Evolutionary conservation across 2,797 vertebrate genomes (phyloP).

Genomic region (Catharus ustulatus): DNA sequence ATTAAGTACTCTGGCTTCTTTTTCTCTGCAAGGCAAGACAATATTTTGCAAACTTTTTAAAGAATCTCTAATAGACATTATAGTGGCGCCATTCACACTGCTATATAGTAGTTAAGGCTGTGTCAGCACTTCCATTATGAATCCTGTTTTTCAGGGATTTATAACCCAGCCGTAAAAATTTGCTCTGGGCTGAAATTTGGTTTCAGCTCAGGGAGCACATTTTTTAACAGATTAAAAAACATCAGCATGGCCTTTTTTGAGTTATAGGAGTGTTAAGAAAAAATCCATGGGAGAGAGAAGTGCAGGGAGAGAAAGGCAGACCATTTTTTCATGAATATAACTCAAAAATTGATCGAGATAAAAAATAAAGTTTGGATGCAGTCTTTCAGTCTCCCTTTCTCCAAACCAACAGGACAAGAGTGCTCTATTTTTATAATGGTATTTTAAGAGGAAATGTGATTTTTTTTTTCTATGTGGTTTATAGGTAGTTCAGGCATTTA

Average conservation of each 20-base stretch:
- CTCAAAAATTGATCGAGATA: neutral
- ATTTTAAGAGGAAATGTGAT: conserved; percentile 36
- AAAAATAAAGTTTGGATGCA: neutral
- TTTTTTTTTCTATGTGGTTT: neutral
- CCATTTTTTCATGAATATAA: neutral
- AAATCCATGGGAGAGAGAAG: neutral
- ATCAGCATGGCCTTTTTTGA: conserved; percentile 42
- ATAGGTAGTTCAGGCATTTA: conserved; percentile 34
- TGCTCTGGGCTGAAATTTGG: conserved; percentile 79
- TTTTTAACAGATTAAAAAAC: conserved; percentile 71
- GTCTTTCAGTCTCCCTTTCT: neutral
- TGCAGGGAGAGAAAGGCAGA: neutral
- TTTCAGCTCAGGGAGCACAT: conserved; percentile 73
- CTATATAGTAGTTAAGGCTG: conserved; percentile 73
- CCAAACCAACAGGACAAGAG: neutral
- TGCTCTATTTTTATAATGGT: conserved; percentile 20
- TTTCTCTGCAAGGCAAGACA: conserved; percentile 73
- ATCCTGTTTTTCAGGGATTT: conserved; percentile 78
- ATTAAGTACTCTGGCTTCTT: conserved; percentile 70
- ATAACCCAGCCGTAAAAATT: conserved; percentile 78
- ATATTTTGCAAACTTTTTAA: conserved; percentile 78
- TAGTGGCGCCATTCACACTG: conserved; percentile 77
- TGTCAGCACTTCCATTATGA: conserved; percentile 80
- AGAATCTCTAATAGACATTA: conserved; percentile 78
- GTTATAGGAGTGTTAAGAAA: conserved; percentile 42